A percentile compares a stretch with the other conserved stretches of the same genome.
phyloP scores from a whole-genome alignment of 1,140 invertebrate species.

The Oryctes rhinoceros region DNA sequence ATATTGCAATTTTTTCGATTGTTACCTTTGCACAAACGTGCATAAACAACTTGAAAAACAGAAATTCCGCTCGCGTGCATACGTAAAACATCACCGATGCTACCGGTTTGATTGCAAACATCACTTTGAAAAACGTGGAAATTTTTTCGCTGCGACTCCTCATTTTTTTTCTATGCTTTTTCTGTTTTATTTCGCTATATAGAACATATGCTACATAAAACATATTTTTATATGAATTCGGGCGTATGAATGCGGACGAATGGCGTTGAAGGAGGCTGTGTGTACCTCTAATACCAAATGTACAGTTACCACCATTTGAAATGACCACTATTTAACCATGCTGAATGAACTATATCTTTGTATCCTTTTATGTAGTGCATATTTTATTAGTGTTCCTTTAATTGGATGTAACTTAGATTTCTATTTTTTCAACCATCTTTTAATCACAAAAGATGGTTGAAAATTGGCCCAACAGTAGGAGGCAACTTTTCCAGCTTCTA shows the following conservation, averaged over 20 bases:
- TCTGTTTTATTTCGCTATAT: too few species aligned
- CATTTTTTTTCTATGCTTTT: not conserved
- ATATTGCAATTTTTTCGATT: conserved; percentile 36
- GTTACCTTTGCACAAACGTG: conserved; percentile 15
- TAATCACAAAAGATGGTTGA: too few species aligned
- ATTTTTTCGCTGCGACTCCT: not conserved
- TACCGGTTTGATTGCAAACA: conserved; percentile 15
- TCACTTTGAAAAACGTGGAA: conserved; percentile 1
- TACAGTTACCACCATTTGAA: not conserved
- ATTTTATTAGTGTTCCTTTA: too few species aligned
- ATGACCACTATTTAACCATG: not conserved
- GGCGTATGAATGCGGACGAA: not conserved
- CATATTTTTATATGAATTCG: not conserved
- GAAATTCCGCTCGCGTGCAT: conserved; percentile 7
- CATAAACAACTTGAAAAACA: conserved; percentile 28
- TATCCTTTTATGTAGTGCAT: too few species aligned
- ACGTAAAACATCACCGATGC: not conserved
- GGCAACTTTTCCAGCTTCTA: too few species aligned
- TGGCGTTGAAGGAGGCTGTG: not conserved
- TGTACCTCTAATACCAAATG: not conserved
- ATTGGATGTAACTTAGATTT: too few species aligned
- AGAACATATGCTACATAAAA: not conserved
- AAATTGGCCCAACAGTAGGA: too few species aligned
- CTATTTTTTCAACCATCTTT: too few species aligned
- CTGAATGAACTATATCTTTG: too few species aligned